phyloP scores from a whole-genome alignment of 2,113 vertebrate species.

The Osmerus mordax region DNA sequence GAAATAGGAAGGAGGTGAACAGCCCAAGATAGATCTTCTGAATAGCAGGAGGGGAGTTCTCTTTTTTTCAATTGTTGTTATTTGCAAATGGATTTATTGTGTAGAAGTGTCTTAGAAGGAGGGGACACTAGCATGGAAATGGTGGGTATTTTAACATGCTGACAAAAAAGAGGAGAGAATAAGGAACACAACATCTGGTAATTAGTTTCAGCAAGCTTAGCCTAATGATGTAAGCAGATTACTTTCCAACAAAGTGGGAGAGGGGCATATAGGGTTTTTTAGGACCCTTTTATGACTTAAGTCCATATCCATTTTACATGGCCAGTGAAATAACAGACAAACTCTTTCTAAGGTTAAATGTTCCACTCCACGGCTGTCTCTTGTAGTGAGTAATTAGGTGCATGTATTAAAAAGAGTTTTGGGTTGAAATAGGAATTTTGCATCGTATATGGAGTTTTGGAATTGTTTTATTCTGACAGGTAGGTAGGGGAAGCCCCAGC shows the following conservation, averaged over 20 bases:
- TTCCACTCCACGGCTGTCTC: conserved; percentile 15
- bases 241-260: conserved; percentile 76
- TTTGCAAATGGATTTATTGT: conserved; percentile 91
- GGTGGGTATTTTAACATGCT: conserved; percentile 79
- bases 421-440: conserved; percentile 46
- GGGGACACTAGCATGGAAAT: conserved; percentile 81
- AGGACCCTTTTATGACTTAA: conserved; percentile 47
- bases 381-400: conserved; percentile 20
- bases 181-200: conserved; percentile 91
- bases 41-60: conserved; percentile 77
- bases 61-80: conserved; percentile 80
- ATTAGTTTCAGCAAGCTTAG: conserved; percentile 95
- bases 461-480: conserved; percentile 29
- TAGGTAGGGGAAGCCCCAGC: conserved; percentile 41
- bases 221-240: conserved; percentile 98
- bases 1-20: conserved; percentile 71
- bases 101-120: conserved; percentile 78
- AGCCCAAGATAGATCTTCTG: conserved; percentile 75
- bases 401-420: conserved; percentile 18
- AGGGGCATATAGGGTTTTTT: conserved; percentile 27
- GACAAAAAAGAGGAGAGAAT: conserved; percentile 68
- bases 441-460: conserved; percentile 19
- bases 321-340: conserved; percentile 20
- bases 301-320: conserved; percentile 28
- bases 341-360: conserved; percentile 25